Evolutionary conservation across 2,888 invertebrate species (phyloP).

Genomic region (Mesorhabditis sp.): DNA sequence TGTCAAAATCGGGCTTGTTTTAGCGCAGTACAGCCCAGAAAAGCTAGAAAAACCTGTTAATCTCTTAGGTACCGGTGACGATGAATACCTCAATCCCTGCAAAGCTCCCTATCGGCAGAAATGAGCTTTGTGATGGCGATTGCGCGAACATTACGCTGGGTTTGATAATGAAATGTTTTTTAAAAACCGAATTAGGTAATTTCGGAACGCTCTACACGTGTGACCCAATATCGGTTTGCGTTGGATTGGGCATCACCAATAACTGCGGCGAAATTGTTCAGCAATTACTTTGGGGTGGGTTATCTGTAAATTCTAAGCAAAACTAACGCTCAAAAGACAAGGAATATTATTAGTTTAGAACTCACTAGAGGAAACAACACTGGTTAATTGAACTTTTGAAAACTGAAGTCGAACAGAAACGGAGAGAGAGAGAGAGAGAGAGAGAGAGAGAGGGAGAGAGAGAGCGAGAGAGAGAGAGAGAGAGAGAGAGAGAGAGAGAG

Average conservation of each 20-base stretch:
- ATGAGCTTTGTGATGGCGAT: not conserved
- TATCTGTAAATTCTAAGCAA: too few relatives aligned
- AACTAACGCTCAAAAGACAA: too few relatives aligned
- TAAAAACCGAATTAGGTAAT: not conserved
- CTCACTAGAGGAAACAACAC: too few relatives aligned
- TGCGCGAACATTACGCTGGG: not conserved
- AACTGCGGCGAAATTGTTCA: not conserved
- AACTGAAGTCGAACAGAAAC: not conserved
- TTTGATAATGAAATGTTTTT: not conserved
- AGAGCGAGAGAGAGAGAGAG: conserved; percentile 10
- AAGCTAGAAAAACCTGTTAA: not conserved
- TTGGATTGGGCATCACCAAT: conserved; percentile 1
- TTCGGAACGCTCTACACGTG: not conserved
- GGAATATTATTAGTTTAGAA: too few relatives aligned
- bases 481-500: conserved; percentile 1
- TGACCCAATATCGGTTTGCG: conserved; percentile 1
- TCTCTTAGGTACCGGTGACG: conserved; percentile 4
- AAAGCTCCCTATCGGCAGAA: not conserved
- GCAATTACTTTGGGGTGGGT: not conserved
- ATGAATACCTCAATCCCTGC: not conserved
- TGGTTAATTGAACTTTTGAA: too few relatives aligned
- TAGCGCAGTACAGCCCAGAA: not conserved
- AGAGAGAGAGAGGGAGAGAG: conserved; percentile 9
- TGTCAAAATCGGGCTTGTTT: not conserved
- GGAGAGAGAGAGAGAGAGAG: conserved; percentile 8